Evolutionary conservation across 1,140 invertebrate species (phyloP).

Genomic region (Teleopsis dalmanni): DNA sequence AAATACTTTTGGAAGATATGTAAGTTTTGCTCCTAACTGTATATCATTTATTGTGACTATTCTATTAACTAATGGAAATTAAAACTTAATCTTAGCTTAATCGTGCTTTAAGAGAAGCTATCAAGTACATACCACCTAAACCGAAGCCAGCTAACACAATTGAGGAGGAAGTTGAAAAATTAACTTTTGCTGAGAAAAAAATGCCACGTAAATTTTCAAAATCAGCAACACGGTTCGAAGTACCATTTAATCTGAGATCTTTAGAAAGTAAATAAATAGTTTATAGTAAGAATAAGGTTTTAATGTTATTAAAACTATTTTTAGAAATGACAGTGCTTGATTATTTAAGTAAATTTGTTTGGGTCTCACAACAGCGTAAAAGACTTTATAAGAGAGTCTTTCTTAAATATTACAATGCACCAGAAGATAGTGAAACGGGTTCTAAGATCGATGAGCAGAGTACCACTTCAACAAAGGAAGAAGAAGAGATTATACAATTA

Average conservation of each 20-base stretch:
- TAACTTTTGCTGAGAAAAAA: conserved; percentile 19
- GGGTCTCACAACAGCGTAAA: conserved; percentile 51
- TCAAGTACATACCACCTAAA: conserved; percentile 32
- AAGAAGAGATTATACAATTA: conserved; percentile 17
- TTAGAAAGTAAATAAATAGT: conserved; percentile 44
- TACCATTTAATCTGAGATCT: conserved; percentile 51
- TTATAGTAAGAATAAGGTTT: not conserved
- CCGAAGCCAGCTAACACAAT: conserved; percentile 5
- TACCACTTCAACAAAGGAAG: not conserved
- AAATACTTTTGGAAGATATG: conserved; percentile 40
- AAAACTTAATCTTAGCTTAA: conserved; percentile 21
- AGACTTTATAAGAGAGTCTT: conserved; percentile 48
- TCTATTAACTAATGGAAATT: not conserved
- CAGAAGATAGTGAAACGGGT: not conserved
- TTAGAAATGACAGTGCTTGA: conserved; percentile 51
- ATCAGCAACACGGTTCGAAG: conserved; percentile 55
- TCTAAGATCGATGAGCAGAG: not conserved
- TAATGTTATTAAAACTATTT: conserved; percentile 10
- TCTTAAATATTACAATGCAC: conserved; percentile 25
- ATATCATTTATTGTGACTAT: not conserved
- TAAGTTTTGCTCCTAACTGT: conserved; percentile 12
- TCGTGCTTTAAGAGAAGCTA: conserved; percentile 32
- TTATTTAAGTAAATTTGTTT: conserved; percentile 52
- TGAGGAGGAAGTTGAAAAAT: conserved; percentile 5
- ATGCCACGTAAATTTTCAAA: conserved; percentile 55